A percentile compares a stretch with the other conserved stretches of the same genome.
These are phyloP conservation scores for Planococcus citri DNA, from an alignment of 1,140 invertebrate species.

Conservation along the genomic window DNA sequence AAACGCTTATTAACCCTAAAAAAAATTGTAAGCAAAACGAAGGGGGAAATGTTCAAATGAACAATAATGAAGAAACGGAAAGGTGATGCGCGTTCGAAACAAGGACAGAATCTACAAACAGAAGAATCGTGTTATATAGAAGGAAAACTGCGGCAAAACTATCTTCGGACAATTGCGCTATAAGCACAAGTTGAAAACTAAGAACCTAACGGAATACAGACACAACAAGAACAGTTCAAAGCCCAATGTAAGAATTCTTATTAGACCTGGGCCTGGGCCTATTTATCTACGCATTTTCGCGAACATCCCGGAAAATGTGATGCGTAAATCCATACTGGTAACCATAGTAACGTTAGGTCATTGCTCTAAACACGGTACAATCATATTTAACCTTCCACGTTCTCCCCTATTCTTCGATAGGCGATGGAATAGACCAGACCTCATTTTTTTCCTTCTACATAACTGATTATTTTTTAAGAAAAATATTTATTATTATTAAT, in stretches of 20 bases:
- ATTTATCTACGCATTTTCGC: conserved; percentile 6
- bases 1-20: too few species aligned
- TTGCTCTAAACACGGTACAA: background rate
- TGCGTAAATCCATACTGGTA: conserved; percentile 2
- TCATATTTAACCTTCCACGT: background rate
- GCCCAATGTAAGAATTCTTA: background rate
- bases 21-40: too few species aligned
- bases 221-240: background rate
- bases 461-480: too few species aligned
- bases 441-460: too few species aligned
- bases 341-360: background rate
- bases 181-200: background rate
- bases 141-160: background rate
- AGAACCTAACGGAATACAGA: background rate
- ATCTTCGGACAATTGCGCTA: background rate
- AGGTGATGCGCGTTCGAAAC: too few species aligned
- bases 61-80: too few species aligned
- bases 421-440: too few species aligned
- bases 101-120: background rate
- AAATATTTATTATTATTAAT: too few species aligned
- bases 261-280: background rate
- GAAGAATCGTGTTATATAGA: background rate
- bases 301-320: conserved; percentile 1
- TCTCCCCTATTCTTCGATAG: too few species aligned
- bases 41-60: too few species aligned